These are phyloP conservation scores for Halichoeres trimaculatus DNA, from an alignment of 2,113 vertebrate genomes.

Conservation along the genomic window DNA sequence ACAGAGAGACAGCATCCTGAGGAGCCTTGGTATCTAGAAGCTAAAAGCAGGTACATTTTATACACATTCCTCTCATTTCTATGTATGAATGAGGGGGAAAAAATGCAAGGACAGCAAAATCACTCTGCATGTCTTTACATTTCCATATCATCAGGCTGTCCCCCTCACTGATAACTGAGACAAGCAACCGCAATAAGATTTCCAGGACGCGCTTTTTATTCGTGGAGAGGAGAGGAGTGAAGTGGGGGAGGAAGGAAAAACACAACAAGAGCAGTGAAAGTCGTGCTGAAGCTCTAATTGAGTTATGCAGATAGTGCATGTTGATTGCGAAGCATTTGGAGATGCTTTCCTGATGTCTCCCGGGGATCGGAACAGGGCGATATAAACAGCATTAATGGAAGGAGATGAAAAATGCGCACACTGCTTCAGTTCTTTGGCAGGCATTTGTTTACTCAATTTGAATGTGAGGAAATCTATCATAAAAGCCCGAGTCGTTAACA, in stretches of 20 bases:
- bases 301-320: conserved; percentile 67
- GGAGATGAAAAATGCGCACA: conserved; percentile 72
- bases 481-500: conserved; percentile 59
- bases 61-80: conserved; percentile 19
- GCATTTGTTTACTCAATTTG: conserved; percentile 74
- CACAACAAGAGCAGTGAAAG: conserved; percentile 59
- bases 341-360: conserved; percentile 55
- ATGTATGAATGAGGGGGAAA: conserved; percentile 24
- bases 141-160: conserved; percentile 46
- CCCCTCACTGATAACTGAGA: conserved; percentile 35
- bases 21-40: neutral
- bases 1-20: neutral
- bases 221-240: conserved; percentile 21
- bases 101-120: conserved; percentile 25
- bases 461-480: conserved; percentile 71
- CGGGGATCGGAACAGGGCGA: conserved; percentile 48
- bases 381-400: conserved; percentile 75
- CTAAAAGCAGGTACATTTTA: neutral
- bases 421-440: conserved; percentile 58
- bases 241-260: conserved; percentile 11
- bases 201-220: conserved; percentile 17
- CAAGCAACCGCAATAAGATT: conserved; percentile 28
- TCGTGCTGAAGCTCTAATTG: conserved; percentile 62
- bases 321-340: conserved; percentile 67
- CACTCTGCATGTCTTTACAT: conserved; percentile 21